Evolutionary conservation across 2,797 vertebrate species (phyloP).

Genomic region (Thaleichthys pacificus): DNA sequence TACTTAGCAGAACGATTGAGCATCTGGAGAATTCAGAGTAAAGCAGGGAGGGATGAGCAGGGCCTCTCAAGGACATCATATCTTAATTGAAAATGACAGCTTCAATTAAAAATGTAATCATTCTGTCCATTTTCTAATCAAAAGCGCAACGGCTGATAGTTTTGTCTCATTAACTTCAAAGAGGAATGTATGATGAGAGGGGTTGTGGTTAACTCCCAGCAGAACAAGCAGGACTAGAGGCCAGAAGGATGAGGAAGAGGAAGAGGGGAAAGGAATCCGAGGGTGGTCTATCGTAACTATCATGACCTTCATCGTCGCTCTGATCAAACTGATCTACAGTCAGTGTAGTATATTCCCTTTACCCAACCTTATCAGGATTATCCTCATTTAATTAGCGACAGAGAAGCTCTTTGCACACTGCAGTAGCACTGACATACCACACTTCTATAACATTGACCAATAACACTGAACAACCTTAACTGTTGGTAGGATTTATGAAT

Average conservation of each 20-base stretch:
- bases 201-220: slow-evolving; percentile 52
- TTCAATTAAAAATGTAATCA: slow-evolving; percentile 85
- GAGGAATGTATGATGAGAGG: slow-evolving; percentile 55
- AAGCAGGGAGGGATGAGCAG: slow-evolving; percentile 43
- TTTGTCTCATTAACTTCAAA: slow-evolving; percentile 84
- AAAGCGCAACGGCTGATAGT: slow-evolving; percentile 77
- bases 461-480: too few relatives aligned
- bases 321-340: too few relatives aligned
- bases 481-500: too few relatives aligned
- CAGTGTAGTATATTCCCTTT: too few relatives aligned
- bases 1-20: slow-evolving; percentile 45
- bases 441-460: too few relatives aligned
- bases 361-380: too few relatives aligned
- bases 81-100: slow-evolving; percentile 84
- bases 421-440: too few relatives aligned
- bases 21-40: slow-evolving; percentile 45
- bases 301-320: too few relatives aligned
- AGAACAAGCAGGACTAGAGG: not conserved
- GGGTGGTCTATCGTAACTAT: too few relatives aligned
- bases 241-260: slow-evolving; percentile 30
- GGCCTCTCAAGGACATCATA: slow-evolving; percentile 73
- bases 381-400: too few relatives aligned
- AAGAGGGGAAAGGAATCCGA: not conserved
- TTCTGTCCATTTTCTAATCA: slow-evolving; percentile 81
- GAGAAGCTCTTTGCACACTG: too few relatives aligned